Evolutionary conservation across 1,140 invertebrate species (phyloP).

Genomic region (Trissolcus basalis): DNA sequence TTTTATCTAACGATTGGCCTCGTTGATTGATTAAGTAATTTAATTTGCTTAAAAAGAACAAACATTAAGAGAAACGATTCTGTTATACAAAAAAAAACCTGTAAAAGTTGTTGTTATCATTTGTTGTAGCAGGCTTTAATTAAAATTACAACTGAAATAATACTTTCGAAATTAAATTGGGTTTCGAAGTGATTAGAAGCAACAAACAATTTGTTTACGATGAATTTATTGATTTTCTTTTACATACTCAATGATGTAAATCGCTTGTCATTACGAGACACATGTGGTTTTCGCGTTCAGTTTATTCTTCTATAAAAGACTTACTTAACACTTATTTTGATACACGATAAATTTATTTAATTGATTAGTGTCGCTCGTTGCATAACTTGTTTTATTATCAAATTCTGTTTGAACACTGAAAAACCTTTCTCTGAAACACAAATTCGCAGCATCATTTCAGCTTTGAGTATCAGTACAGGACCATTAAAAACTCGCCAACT

Average conservation of each 20-base stretch:
- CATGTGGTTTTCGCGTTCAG: conserved; percentile 17
- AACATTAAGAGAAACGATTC: too few relatives aligned
- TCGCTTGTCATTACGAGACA: conserved; percentile 20
- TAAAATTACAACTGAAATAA: too few relatives aligned
- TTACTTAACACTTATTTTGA: conserved; percentile 30
- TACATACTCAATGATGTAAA: conserved; percentile 37
- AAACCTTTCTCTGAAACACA: conserved; percentile 11
- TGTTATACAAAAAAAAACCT: too few relatives aligned
- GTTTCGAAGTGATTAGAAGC: too few relatives aligned
- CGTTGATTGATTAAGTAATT: too few relatives aligned
- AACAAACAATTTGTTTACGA: conserved; percentile 19
- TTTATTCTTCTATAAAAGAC: conserved; percentile 33
- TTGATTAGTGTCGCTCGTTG: conserved; percentile 40
- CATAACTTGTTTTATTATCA: conserved; percentile 28
- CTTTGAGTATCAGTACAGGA: conserved; percentile 19
- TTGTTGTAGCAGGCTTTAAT: too few relatives aligned
- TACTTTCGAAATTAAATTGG: too few relatives aligned
- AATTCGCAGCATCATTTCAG: conserved; percentile 9
- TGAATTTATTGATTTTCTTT: conserved; percentile 26
- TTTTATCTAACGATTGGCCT: too few relatives aligned
- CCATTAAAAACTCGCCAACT: conserved; percentile 10
- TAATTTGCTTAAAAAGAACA: too few relatives aligned
- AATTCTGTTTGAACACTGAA: conserved; percentile 33
- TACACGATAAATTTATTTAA: conserved; percentile 26
- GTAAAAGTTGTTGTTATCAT: too few relatives aligned